Conservation (phyloP, 2,797 vertebrate species). For the Rousettus madagascariensis region DNA sequence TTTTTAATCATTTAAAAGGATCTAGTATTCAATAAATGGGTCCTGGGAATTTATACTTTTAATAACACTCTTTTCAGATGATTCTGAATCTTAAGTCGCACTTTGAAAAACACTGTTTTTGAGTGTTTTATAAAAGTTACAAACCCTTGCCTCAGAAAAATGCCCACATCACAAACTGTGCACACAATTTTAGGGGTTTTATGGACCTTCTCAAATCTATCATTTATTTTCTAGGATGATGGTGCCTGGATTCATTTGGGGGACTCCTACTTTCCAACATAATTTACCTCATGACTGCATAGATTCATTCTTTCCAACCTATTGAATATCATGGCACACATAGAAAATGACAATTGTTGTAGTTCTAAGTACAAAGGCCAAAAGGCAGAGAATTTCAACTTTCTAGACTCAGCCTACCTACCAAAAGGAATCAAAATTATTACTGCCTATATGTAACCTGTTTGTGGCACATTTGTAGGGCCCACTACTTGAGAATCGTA, state of each 20-base stretch:
- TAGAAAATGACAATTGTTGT: not conserved
- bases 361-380: not conserved
- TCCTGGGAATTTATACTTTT: not conserved
- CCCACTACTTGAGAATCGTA: not conserved
- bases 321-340: not conserved
- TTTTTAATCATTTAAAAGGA: constrained; percentile 21
- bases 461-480: not conserved
- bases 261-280: not conserved
- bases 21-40: not conserved
- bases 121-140: not conserved
- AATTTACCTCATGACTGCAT: not conserved
- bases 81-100: not conserved
- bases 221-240: not conserved
- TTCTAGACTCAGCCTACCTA: not conserved
- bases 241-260: not conserved
- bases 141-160: not conserved
- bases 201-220: not conserved
- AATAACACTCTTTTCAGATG: not conserved
- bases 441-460: no score
- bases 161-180: not conserved
- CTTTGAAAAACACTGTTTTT: not conserved
- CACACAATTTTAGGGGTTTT: not conserved
- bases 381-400: not conserved
- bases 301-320: not conserved
- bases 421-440: not conserved